These are phyloP conservation scores for Ischnus inquisitorius DNA, from an alignment of 2,888 invertebrate species.

Conservation along the genomic window DNA sequence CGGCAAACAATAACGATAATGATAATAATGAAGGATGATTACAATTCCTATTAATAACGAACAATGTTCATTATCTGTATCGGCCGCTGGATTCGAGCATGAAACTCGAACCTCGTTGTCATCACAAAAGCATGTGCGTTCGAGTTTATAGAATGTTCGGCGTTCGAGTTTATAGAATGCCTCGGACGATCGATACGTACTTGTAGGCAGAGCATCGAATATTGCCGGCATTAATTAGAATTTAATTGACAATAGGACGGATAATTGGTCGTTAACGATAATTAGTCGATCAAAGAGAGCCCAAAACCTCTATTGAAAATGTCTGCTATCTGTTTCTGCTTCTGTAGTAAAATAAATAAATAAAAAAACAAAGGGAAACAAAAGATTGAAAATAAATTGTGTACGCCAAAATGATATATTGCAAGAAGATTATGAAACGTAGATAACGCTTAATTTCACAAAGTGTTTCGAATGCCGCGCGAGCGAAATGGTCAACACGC, in stretches of 20 bases:
- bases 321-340: neutral
- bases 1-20: too few relatives aligned
- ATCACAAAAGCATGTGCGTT: neutral
- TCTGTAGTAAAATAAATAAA: neutral
- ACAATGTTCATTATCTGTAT: slow-evolving; percentile 14
- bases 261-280: slow-evolving; percentile 22
- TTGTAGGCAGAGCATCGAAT: neutral
- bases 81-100: neutral
- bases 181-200: neutral
- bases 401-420: neutral
- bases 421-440: slow-evolving; percentile 28
- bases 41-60: neutral
- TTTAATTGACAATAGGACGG: neutral
- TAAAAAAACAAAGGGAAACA: neutral
- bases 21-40: too few relatives aligned
- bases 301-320: neutral
- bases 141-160: neutral
- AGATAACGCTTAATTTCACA: slow-evolving; percentile 40
- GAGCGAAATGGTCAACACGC: slow-evolving; percentile 26
- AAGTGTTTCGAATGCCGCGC: slow-evolving; percentile 39
- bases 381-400: neutral
- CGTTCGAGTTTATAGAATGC: neutral
- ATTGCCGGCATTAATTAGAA: neutral
- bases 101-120: neutral
- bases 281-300: slow-evolving; percentile 1